Base-by-base conservation (phyloP, 2,888 invertebrate species). In the Leuctra nigra region DNA sequence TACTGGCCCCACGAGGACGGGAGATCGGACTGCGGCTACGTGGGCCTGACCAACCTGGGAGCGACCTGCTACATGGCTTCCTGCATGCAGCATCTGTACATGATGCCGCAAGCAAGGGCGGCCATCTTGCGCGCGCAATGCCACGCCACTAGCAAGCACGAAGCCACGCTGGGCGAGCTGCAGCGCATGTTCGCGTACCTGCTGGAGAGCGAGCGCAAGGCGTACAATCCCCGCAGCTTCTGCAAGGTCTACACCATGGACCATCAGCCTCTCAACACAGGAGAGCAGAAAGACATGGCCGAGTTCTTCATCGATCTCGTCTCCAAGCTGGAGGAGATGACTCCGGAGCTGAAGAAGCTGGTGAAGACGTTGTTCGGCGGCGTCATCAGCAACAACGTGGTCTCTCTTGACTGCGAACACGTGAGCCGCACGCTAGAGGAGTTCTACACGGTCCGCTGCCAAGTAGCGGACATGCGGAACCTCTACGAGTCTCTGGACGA, bases 41-140 rank as follows among this genome's bases (percentile, higher is more conserved):
- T 94, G 1, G 96, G 96, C 0, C 77, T 96, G 3, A 93, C 94
- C 0, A 96, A 96, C 74, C 78, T 96, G 14, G 96, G 96, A 23
- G 96, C 96, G 23, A 96, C 96, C 1, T 96, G 96, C 70, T 96
- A 96, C 72, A 93, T 96, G 93, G 96, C 96, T 9, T 92, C 95
- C 2, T 95, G 95, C 68, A 91, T 96, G 84, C 96, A 96, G 71
- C 96, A 96, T 72, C 75, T 96, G 61, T 96, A 92, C 71, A 96
- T 96, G 95, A 93, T 96, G 87, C 95, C 95, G 4, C 90, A 91
- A 68, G 92, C 93, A 0, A 77, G 95, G 53, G 83, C 86, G 48
- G 88, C 92, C 0, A 85, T 96, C 64, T 74, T 96, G 55, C 79
- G 81, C 4, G 86, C 90, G 0, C 87, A 90, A 63, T 83, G 87